Evolutionary conservation across 2,888 invertebrate species (phyloP).

Genomic region (Eurytoma californica): DNA sequence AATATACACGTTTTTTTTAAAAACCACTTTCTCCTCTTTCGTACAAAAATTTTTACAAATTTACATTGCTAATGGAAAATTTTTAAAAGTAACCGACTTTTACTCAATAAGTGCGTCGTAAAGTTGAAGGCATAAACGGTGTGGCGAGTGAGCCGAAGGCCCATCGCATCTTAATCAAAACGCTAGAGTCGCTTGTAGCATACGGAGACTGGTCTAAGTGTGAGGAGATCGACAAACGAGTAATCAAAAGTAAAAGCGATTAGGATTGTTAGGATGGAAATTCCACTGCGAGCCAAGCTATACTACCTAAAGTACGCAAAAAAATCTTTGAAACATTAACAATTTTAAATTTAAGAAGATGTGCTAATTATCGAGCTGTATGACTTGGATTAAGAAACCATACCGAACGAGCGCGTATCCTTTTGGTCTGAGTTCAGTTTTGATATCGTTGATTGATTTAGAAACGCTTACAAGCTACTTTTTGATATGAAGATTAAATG

Average conservation of each 20-base stretch:
- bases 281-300: conserved; percentile 27
- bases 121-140: too few relatives aligned
- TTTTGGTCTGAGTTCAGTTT: conserved; percentile 38
- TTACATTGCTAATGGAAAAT: too few relatives aligned
- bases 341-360: conserved; percentile 20
- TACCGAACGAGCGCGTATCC: conserved; percentile 19
- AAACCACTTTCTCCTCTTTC: conserved; percentile 12
- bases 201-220: conserved; percentile 32
- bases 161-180: conserved; percentile 36
- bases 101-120: too few relatives aligned
- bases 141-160: too few relatives aligned
- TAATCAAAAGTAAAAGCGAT: conserved; percentile 48
- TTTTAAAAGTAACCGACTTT: too few relatives aligned
- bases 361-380: conserved; percentile 23
- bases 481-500: background rate
- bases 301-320: conserved; percentile 27
- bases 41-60: background rate
- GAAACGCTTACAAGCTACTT: conserved; percentile 13
- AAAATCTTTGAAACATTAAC: conserved; percentile 28
- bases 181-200: conserved; percentile 20
- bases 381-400: conserved; percentile 15
- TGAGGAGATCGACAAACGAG: conserved; percentile 11
- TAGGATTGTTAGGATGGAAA: conserved; percentile 7
- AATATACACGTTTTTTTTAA: conserved; percentile 15
- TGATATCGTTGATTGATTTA: conserved; percentile 38